phyloP scores from a whole-genome alignment of 2,113 vertebrate genomes.

The Hyperoodon ampullatus region DNA sequence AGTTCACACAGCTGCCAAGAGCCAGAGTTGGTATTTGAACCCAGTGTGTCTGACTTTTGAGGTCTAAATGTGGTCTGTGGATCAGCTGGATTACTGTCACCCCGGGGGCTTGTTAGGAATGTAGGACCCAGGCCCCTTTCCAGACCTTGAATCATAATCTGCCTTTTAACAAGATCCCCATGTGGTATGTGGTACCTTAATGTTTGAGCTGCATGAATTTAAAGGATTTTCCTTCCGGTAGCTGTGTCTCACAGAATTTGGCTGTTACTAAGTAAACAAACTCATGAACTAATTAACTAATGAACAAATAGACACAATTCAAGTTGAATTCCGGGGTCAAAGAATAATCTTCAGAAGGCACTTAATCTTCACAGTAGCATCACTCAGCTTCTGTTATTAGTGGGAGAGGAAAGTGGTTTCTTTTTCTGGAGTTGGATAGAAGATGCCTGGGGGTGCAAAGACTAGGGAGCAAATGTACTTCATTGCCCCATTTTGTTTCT shows the following conservation, averaged over 20 bases:
- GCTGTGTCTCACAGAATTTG: neutral
- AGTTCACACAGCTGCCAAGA: conserved; percentile 12
- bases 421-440: neutral
- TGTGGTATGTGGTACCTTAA: neutral
- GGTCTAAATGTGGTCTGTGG: neutral
- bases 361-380: neutral
- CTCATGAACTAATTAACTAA: neutral
- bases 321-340: conserved; percentile 40
- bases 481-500: neutral
- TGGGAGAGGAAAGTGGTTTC: neutral
- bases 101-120: neutral
- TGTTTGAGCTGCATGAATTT: neutral
- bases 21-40: conserved; percentile 7
- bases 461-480: neutral
- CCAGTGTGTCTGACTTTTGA: neutral
- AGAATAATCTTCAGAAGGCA: conserved; percentile 18
- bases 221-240: neutral
- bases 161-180: conserved; percentile 49
- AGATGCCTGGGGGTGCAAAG: neutral
- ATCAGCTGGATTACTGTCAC: neutral
- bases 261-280: conserved; percentile 26
- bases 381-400: neutral
- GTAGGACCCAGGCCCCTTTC: neutral
- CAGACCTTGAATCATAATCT: conserved; percentile 8
- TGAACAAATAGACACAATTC: conserved; percentile 14